Conservation (phyloP, 2,888 invertebrate species). For the Diplazon laetatorius region DNA sequence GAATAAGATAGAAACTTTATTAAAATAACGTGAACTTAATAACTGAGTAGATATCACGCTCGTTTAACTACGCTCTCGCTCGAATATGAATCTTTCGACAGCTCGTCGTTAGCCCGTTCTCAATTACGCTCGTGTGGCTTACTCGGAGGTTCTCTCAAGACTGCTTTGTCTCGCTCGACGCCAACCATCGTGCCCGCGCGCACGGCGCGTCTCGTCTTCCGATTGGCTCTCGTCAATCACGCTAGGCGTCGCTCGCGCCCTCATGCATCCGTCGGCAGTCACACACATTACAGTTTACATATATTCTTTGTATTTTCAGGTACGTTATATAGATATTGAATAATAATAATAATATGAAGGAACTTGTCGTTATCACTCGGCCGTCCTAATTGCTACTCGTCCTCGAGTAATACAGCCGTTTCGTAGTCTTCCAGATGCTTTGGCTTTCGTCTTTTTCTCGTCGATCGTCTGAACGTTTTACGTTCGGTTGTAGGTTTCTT, state of each 20-base stretch:
- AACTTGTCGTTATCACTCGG: slow-evolving; percentile 13
- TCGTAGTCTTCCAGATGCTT: not conserved
- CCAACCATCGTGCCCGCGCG: not conserved
- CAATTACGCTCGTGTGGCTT: no score
- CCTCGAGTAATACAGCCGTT: not conserved
- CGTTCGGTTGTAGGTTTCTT: not conserved
- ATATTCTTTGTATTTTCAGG: not conserved
- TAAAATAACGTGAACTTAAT: no score
- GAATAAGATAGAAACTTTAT: no score
- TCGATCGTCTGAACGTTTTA: not conserved
- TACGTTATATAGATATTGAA: not conserved
- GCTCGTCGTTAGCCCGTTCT: not conserved
- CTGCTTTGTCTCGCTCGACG: no score
- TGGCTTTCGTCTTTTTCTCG: not conserved
- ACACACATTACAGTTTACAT: not conserved
- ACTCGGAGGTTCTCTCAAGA: no score
- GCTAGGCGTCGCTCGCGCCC: no score
- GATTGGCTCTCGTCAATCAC: no score
- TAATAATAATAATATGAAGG: no score
- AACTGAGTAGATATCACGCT: no score
- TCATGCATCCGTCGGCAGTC: no score
- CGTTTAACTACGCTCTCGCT: no score
- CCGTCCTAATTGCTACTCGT: slow-evolving; percentile 1
- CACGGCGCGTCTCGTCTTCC: slow-evolving; percentile 8
- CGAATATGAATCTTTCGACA: not conserved